Conservation (phyloP, 1,140 invertebrate species). For the Periplaneta americana region DNA sequence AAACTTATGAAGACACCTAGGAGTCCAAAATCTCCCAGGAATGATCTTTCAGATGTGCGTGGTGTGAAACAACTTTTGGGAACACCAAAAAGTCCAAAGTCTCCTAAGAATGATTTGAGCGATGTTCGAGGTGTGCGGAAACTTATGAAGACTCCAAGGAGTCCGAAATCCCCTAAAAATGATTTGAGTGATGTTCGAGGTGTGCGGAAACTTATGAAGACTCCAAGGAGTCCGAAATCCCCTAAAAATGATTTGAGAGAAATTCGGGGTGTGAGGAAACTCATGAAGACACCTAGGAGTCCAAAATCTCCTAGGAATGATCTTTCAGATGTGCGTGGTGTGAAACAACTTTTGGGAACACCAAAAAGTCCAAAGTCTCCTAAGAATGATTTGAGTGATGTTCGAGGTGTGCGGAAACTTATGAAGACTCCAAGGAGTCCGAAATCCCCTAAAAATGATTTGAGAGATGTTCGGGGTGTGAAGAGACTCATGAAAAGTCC, state of each 20-base stretch:
- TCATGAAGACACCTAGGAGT: constrained; percentile 15
- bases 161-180: constrained; percentile 35
- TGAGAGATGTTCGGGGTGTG: constrained; percentile 35
- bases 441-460: constrained; percentile 38
- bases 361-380: constrained; percentile 29
- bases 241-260: constrained; percentile 38
- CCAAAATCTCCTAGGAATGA: constrained; percentile 35
- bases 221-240: constrained; percentile 29
- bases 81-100: constrained; percentile 27
- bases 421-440: constrained; percentile 31
- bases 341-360: constrained; percentile 30
- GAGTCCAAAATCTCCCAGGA: constrained; percentile 33
- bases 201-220: constrained; percentile 32
- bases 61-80: constrained; percentile 35
- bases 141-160: constrained; percentile 34
- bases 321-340: constrained; percentile 36
- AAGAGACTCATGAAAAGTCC: constrained; percentile 32
- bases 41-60: constrained; percentile 37
- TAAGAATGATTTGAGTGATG: constrained; percentile 27
- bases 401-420: constrained; percentile 35
- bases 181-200: constrained; percentile 37
- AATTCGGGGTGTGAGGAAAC: neutral
- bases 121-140: constrained; percentile 34
- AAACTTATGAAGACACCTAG: constrained; percentile 32
- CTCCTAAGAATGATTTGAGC: constrained; percentile 29